Evolutionary conservation across 2,113 vertebrate species (phyloP).

Genomic region (Delphinus delphis): DNA sequence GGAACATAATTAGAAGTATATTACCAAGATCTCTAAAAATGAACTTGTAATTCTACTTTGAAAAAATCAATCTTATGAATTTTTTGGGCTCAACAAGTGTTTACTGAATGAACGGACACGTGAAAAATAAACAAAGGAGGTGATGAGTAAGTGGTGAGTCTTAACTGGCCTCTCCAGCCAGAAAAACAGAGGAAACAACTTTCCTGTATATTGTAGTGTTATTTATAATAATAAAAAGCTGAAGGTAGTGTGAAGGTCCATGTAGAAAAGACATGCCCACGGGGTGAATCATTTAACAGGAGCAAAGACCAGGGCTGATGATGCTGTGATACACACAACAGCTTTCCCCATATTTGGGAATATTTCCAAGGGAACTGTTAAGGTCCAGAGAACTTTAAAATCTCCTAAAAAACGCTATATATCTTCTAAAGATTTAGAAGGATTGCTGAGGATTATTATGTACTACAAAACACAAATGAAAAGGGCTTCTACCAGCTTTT

Average conservation of each 20-base stretch:
- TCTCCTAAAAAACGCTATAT: background rate
- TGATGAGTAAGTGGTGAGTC: background rate
- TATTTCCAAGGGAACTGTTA: background rate
- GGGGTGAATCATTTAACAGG: background rate
- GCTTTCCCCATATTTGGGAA: background rate
- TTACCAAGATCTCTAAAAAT: background rate
- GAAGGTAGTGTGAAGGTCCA: background rate
- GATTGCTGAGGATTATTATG: background rate
- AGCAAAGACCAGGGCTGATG: background rate
- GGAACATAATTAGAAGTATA: background rate
- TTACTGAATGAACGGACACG: background rate
- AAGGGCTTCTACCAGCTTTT: background rate
- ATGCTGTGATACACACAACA: background rate
- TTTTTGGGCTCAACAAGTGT: background rate
- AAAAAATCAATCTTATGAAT: background rate
- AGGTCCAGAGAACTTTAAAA: background rate
- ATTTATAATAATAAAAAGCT: background rate
- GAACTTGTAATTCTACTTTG: background rate
- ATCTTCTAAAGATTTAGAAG: background rate
- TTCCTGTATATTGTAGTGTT: background rate
- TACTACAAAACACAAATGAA: background rate
- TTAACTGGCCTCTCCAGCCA: background rate
- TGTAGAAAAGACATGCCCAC: background rate
- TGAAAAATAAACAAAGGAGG: background rate
- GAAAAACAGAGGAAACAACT: background rate